These are phyloP conservation scores for Drosophila nigrodunni DNA, from an alignment of 1,140 invertebrate species.

Conservation along the genomic window DNA sequence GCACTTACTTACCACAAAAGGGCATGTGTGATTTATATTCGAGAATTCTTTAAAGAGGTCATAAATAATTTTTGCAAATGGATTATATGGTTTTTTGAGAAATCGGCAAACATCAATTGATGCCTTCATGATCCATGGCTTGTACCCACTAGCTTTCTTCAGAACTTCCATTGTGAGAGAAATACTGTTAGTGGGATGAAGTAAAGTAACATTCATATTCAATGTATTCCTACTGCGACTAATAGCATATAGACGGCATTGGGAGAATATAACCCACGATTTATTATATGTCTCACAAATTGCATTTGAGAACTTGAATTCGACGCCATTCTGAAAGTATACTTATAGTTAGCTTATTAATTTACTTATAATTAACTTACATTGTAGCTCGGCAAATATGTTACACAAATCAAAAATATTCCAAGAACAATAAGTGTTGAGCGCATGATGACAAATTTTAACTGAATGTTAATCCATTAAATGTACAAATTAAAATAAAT, in stretches of 20 bases:
- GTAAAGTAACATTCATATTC: neutral
- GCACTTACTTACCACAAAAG: constrained; percentile 15
- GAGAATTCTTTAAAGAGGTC: constrained; percentile 16
- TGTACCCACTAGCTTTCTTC: constrained; percentile 24
- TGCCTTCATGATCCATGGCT: constrained; percentile 16
- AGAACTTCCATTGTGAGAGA: neutral
- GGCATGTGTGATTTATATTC: constrained; percentile 33
- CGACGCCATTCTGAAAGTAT: neutral
- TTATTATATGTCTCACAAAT: constrained; percentile 15
- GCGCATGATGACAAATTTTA: neutral
- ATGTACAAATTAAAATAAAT: no score
- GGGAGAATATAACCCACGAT: neutral
- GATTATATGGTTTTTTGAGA: constrained; percentile 5
- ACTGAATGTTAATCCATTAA: neutral
- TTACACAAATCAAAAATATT: neutral
- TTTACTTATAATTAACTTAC: neutral
- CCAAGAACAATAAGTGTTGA: neutral
- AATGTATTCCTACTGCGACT: constrained; percentile 14
- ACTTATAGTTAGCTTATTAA: neutral
- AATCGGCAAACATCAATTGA: constrained; percentile 22
- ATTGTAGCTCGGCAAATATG: neutral
- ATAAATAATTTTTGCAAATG: constrained; percentile 14
- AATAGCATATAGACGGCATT: constrained; percentile 16
- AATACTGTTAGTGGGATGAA: neutral
- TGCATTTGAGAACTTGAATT: constrained; percentile 22